These are phyloP conservation scores for Alaudala cheleensis DNA, from an alignment of 2,113 vertebrate genomes.

Conservation along the genomic window DNA sequence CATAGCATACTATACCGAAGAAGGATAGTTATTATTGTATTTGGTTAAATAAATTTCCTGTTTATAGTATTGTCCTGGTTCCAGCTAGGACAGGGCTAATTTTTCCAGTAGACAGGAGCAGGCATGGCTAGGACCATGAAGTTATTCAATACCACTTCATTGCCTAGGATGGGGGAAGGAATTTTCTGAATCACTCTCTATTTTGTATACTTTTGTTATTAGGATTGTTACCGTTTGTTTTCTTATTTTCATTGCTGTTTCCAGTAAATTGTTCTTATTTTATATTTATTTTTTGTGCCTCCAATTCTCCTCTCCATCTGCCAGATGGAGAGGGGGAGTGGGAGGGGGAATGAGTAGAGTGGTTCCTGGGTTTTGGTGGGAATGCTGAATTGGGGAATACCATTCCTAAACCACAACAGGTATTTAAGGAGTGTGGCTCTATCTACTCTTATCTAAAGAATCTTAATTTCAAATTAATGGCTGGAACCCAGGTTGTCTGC, in stretches of 20 bases:
- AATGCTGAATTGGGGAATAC: neutral
- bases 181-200: neutral
- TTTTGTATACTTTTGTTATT: neutral
- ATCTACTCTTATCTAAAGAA: neutral
- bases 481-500: neutral
- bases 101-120: neutral
- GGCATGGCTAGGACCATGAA: neutral
- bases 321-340: neutral
- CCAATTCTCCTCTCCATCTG: neutral
- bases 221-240: neutral
- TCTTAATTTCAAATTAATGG: neutral
- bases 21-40: neutral
- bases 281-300: neutral
- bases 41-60: neutral
- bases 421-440: neutral
- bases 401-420: neutral
- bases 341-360: rapidly evolving
- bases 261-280: neutral
- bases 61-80: neutral
- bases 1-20: neutral
- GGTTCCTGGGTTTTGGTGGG: neutral
- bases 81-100: neutral
- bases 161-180: neutral
- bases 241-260: neutral
- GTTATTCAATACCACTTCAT: neutral